Evolutionary conservation across 2,888 invertebrate genomes (phyloP).

Genomic region (Norana najaformis): DNA sequence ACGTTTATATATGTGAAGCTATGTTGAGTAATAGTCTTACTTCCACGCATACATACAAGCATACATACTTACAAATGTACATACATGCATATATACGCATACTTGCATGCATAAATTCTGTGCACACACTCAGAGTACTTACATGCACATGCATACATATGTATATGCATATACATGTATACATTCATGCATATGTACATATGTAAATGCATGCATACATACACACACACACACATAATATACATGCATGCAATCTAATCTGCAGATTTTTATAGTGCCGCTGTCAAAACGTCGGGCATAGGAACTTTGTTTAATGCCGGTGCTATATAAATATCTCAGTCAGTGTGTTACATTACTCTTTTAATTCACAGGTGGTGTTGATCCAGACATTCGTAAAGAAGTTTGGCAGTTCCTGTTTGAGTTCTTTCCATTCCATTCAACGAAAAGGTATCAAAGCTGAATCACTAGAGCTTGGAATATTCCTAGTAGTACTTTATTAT

Average conservation of each 20-base stretch:
- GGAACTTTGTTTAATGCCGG: not conserved
- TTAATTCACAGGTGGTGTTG: slow-evolving; percentile 50
- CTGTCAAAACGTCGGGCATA: not conserved
- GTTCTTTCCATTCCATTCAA: slow-evolving; percentile 57
- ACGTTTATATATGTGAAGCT: too few species aligned
- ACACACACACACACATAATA: too few species aligned
- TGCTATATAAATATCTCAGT: not conserved
- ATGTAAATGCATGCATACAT: not conserved
- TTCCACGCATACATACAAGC: too few species aligned
- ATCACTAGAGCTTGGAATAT: too few species aligned
- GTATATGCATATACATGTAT: too few species aligned
- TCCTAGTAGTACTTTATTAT: too few species aligned
- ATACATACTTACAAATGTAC: too few species aligned
- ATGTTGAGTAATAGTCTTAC: too few species aligned
- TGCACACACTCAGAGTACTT: too few species aligned
- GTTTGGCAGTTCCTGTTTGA: slow-evolving; percentile 61
- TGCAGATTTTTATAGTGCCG: not conserved
- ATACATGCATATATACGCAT: not conserved
- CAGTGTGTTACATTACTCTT: not conserved
- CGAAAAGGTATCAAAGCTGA: slow-evolving; percentile 50
- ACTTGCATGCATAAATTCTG: too few species aligned
- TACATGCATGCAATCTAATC: not conserved
- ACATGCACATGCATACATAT: not conserved
- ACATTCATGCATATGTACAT: too few species aligned
- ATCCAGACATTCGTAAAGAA: slow-evolving; percentile 51